phyloP scores from a whole-genome alignment of 2,113 vertebrate species.

The Brachypodius melanocephalos region DNA sequence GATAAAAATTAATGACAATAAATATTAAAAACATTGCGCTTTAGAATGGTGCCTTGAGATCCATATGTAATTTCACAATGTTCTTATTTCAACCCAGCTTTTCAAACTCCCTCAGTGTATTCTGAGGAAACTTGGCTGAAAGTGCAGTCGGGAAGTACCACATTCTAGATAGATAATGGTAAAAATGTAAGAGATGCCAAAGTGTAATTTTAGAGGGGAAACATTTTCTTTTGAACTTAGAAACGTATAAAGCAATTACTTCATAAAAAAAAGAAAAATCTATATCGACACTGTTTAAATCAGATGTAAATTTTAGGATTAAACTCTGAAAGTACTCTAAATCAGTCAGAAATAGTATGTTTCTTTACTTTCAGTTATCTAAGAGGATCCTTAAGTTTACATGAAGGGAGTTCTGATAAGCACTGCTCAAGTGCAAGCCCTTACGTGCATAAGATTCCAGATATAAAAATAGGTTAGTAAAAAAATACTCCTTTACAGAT shows the following conservation, averaged over 20 bases:
- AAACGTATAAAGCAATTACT: background rate
- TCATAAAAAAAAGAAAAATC: background rate
- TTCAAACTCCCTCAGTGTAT: accelerated
- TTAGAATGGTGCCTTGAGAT: background rate
- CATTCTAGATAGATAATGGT: background rate
- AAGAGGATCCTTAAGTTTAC: background rate
- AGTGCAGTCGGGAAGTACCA: background rate
- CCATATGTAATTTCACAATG: background rate
- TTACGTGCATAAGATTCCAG: background rate
- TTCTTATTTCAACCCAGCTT: background rate
- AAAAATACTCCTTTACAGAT: background rate
- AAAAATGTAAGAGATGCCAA: background rate
- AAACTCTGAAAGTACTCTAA: background rate
- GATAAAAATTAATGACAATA: background rate
- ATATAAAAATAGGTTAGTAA: background rate
- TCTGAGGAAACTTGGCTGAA: background rate
- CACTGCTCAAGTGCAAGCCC: background rate
- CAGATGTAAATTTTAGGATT: background rate
- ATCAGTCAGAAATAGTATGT: background rate
- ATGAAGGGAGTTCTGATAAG: background rate
- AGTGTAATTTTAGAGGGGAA: background rate
- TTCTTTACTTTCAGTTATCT: background rate
- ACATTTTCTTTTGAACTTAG: background rate
- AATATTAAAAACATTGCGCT: background rate
- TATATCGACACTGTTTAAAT: background rate